Percentiles rank a stretch among this genome's conserved stretches.
phyloP scores from a whole-genome alignment of 2,797 vertebrate species.

The Hipposideros larvatus region DNA sequence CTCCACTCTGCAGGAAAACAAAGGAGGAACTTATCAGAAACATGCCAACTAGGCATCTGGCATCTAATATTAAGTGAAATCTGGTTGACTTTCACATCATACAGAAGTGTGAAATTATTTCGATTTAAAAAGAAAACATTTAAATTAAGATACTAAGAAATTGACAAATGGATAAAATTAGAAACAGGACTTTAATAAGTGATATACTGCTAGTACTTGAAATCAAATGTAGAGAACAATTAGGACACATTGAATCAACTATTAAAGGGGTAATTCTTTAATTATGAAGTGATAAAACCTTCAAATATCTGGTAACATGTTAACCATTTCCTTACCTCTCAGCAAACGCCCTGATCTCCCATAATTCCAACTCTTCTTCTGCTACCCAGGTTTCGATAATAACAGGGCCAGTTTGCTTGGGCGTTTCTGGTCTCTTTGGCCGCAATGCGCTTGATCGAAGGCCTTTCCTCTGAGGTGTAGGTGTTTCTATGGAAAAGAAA shows the following conservation, averaged over 20 bases:
- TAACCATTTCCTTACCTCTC: constrained; percentile 92
- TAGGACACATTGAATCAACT: background rate
- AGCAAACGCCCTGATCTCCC: constrained; percentile 99
- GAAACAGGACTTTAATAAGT: background rate
- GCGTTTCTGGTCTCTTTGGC: constrained; percentile 97
- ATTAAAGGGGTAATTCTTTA: background rate
- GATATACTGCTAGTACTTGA: background rate
- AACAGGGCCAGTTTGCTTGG: constrained; percentile 97
- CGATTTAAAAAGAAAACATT: constrained; percentile 1
- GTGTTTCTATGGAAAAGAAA: constrained; percentile 92
- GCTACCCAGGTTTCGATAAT: constrained; percentile 98
- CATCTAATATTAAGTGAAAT: background rate
- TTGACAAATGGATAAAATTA: constrained; percentile 8
- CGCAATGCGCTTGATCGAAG: constrained; percentile 98
- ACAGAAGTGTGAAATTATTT: constrained; percentile 8
- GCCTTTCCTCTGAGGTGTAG: constrained; percentile 98
- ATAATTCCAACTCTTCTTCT: constrained; percentile 98
- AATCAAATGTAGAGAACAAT: constrained; percentile 22
- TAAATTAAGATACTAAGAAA: constrained; percentile 17
- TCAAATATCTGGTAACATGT: background rate
- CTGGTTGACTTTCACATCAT: background rate
- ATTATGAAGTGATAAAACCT: background rate
- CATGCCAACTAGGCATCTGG: background rate
- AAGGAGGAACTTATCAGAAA: constrained; percentile 64
- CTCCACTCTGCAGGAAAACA: constrained; percentile 92